Evolutionary conservation across 30 jellyfish, hydroid and myxozoan genomes (phyloP).

Genomic region (Sanderia malayensis): DNA sequence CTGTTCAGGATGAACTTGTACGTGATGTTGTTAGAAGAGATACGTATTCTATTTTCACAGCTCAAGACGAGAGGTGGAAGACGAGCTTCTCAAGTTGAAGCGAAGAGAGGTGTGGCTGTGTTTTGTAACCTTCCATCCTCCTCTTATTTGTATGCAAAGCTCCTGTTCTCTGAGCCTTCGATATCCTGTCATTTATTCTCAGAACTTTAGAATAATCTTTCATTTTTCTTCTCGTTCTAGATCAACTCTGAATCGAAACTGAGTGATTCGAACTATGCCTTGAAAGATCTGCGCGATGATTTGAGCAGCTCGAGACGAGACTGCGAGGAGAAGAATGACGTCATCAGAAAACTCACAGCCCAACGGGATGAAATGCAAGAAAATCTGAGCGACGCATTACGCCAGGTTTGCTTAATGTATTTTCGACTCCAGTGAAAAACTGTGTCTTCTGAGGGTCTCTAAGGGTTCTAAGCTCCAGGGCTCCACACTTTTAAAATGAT

Average conservation of each 20-base stretch:
- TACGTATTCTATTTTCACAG: constrained; percentile 33
- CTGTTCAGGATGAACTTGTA: no score
- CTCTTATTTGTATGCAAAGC: no score
- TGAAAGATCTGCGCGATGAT: constrained; percentile 50
- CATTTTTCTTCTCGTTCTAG: constrained; percentile 4
- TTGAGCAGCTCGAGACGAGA: constrained; percentile 23
- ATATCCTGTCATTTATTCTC: no score
- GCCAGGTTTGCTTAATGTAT: no score
- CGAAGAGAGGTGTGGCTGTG: constrained; percentile 49
- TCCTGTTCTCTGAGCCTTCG: no score
- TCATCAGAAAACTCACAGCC: constrained; percentile 23
- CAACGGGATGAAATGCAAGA: constrained; percentile 55
- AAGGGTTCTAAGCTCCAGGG: no score
- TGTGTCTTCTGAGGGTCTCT: no score
- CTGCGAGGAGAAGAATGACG: constrained; percentile 41
- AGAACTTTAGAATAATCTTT: no score
- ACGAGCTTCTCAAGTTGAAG: constrained; percentile 38
- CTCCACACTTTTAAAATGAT: no score
- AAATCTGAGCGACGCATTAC: constrained; percentile 50
- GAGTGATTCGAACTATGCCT: constrained; percentile 17
- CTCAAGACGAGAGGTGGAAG: constrained; percentile 54
- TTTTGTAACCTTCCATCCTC: no score
- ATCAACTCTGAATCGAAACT: constrained; percentile 24
- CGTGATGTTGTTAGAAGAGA: no score
- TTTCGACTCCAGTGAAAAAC: no score